Evolutionary conservation across 1,140 invertebrate species (phyloP), one percentile per base, ranked within the genome.

Genomic region (Alviniconcha marisindica): DNA sequence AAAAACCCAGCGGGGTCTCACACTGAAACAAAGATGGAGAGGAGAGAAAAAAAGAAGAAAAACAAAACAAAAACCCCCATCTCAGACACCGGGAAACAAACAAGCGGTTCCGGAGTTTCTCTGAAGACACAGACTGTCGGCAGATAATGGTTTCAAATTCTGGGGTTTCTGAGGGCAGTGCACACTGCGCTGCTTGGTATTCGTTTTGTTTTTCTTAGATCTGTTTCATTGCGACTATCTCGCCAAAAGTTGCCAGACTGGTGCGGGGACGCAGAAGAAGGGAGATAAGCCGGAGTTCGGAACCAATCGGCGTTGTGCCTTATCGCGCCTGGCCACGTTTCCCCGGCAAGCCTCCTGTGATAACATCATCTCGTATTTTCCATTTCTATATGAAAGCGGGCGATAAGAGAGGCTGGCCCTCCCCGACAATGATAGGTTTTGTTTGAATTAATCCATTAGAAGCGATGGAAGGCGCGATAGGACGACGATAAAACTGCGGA

Each of bases 401-500:
- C 54, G 87, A 88, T 88, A 87, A 88, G 84, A 81, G 82, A 76
- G 85, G 78, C 78, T 86, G 77, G 74, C 28, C 40, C 69, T 63
- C 81, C 77, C 71, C 78, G 81, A 86, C 83, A 84, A 86, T 88
- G 87, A 86, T 85, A 86, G 84, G 85, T 88, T 87, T 82, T 87
- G 84, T 87, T 86, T 85, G 86, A 88, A 87, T 88, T 87, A 88
- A 87, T 88, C 87, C 87, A 88, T 88, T 88, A 88, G 82, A 76
- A 78, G 80, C 77, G 87, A 88, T 88, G 86, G 85, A 40, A 77
- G 80, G 78, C 51, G 48, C 42, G 83, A 86, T 84, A 83, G 33
- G 24, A 12, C 56, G n/a, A 54, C 38, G 86, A 87, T 87, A 87
- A 86, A 86, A 84, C 81, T 81, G 44, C n/a, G 66, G 87, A 88